Conservation (phyloP, 2,797 vertebrate genomes). For the Pangasius mekongensis region DNA sequence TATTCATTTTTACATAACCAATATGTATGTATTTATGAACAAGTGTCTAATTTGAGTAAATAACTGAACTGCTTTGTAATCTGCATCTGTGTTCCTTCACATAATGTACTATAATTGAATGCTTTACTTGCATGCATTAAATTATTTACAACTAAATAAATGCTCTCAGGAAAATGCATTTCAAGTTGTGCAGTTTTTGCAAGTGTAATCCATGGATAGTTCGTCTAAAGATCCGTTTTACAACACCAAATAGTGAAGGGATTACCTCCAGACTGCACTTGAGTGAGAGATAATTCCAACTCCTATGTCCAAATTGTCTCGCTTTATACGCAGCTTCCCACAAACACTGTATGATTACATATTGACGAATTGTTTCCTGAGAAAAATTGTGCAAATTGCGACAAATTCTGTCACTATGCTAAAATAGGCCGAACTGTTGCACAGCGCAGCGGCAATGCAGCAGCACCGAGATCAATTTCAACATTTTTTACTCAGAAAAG, state of each 20-base stretch:
- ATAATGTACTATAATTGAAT: too few relatives aligned
- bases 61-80: neutral
- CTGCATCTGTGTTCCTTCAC: neutral
- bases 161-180: neutral
- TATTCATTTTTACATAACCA: neutral
- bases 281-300: too few relatives aligned
- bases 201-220: neutral
- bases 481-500: slow-evolving; percentile 10
- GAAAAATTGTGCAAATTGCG: neutral
- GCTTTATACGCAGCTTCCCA: neutral
- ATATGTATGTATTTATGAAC: neutral
- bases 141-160: neutral
- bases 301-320: neutral
- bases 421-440: neutral
- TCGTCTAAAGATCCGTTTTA: neutral
- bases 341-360: neutral
- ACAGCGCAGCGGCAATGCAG: neutral
- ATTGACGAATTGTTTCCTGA: neutral
- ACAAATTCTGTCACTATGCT: neutral
- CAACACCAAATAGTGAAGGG: neutral
- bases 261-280: neutral
- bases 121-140: neutral
- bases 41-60: neutral
- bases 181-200: neutral
- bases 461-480: neutral